Evolutionary conservation across 2,888 invertebrate species (phyloP), one percentile per base, ranked within the genome.

Genomic region (Drosophila lutescens): DNA sequence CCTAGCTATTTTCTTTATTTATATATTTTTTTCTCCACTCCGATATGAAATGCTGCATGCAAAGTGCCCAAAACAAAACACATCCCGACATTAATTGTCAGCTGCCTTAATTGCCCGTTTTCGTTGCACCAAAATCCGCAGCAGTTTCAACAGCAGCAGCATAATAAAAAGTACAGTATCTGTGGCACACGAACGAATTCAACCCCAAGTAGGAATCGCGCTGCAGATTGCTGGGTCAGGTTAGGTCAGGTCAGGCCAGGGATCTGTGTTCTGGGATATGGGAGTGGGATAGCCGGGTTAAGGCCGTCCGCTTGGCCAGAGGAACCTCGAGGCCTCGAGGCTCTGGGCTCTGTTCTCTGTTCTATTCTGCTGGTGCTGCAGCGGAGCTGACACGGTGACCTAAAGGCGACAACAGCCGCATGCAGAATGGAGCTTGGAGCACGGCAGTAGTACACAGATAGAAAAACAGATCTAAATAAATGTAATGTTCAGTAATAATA

Each of bases 331-430:
- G 20, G 20, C 32, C 58, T 58, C 23, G 38, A 9, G 53, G 66
- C 54, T 38, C 50, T 5, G 20, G 43, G 41, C 41, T 41, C 41
- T 41, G 17, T 41, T 41, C 43, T 20, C 43, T 44, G 20, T 12
- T 43, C 40, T 40, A 5, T 20, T 43, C 43, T 17, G 47, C 51
- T 23, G 23, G 36, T 41, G 61, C 65, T 76, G 77, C 79, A 71
- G 66, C 62, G 66, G 71, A 71, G 57, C 44, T 79, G 80, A 80
- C 78, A 63, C 63, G 66, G 70, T 80, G 78, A 80, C 80, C 80
- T 46, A 80, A 78, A 78, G 78, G 77, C 78, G 67, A 77, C 74
- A 74, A 73, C 65, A 77, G 71, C 61, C 70, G 78, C 77, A 63
- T 73, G 72, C 32, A 55, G 55, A 57, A 41, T 20, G 26, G 23